Conservation (phyloP, 2,113 vertebrate genomes). For the Limnothrissa miodon region DNA sequence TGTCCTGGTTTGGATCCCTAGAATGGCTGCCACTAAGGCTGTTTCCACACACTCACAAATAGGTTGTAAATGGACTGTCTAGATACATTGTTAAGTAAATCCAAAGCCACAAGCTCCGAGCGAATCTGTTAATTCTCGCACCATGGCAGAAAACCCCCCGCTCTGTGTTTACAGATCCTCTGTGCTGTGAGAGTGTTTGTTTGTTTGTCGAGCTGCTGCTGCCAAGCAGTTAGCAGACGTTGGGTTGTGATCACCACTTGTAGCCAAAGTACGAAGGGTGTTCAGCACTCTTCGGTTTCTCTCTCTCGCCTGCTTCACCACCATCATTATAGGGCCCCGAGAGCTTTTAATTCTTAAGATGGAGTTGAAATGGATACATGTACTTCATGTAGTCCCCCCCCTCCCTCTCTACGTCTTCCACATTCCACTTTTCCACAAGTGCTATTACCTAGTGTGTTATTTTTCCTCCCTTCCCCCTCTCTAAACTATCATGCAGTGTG, state of each 20-base stretch:
- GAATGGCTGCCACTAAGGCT: not conserved
- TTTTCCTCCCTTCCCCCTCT: not conserved
- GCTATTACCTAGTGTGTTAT: not conserved
- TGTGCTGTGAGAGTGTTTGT: not conserved
- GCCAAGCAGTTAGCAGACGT: not conserved
- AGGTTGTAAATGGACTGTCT: not conserved
- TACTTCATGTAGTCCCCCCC: conserved; percentile 31
- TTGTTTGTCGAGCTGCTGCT: not conserved
- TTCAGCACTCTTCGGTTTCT: not conserved
- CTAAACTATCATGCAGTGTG: not conserved
- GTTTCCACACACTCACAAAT: not conserved
- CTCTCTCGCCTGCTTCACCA: not conserved
- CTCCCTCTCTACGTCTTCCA: conserved; percentile 20
- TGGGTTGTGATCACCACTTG: not conserved
- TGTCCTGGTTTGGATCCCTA: not conserved
- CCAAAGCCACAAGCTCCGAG: not conserved
- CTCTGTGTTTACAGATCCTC: not conserved
- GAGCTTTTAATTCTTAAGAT: not conserved
- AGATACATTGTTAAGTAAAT: not conserved
- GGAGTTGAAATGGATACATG: conserved; percentile 14
- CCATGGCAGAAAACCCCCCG: not conserved
- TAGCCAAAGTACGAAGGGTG: not conserved
- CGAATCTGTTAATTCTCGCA: not conserved
- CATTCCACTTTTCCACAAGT: not conserved
- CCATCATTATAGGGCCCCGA: not conserved